Base-by-base conservation (phyloP, 2,888 invertebrate species). In the Metallyticus violacea region DNA sequence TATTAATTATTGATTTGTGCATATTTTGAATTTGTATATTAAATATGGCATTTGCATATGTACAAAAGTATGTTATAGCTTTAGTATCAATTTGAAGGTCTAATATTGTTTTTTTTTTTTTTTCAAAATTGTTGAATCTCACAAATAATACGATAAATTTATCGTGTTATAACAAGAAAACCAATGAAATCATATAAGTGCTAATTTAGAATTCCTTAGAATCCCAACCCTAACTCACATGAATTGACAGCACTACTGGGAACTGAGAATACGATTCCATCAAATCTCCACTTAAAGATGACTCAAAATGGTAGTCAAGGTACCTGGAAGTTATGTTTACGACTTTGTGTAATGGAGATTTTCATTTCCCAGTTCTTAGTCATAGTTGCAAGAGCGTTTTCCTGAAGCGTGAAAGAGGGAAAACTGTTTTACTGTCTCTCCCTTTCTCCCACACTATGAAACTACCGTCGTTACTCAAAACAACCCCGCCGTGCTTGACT, bases 331-430 rank as follows among this genome's bases (percentile, higher is more conserved):
- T n/a, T n/a, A n/a, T 62, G 40, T 62, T 62, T 62, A 62, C 40
- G 40, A 62, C 15, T 22, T 9, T 62, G 22, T 62, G 22, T 62
- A 22, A 15, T 22, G 22, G 40, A 22, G 9, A 9, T 62, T 62
- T 62, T 62, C 40, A 62, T 62, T 62, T 62, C 40, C 40, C 40
- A 22, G 40, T 62, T 62, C 15, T 62, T 62, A 62, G 40, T 62
- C 40, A 62, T 62, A 22, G 40, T 22, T 62, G 40, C n/a, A 83
- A 83, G 77, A 77, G 77, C 77, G 77, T 83, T 83, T 83, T 83
- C 83, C 77, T 83, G 77, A 77, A 77, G 83, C 83, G 83, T 83
- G 83, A 83, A 83, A 83, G 83, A 83, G 83, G 40, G 83, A 83
- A 83, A 83, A 77, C 83, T 83, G 77, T 77, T 83, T 26, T 15